phyloP scores from a whole-genome alignment of 2,797 vertebrate genomes.

The Micrastur ruficollis region DNA sequence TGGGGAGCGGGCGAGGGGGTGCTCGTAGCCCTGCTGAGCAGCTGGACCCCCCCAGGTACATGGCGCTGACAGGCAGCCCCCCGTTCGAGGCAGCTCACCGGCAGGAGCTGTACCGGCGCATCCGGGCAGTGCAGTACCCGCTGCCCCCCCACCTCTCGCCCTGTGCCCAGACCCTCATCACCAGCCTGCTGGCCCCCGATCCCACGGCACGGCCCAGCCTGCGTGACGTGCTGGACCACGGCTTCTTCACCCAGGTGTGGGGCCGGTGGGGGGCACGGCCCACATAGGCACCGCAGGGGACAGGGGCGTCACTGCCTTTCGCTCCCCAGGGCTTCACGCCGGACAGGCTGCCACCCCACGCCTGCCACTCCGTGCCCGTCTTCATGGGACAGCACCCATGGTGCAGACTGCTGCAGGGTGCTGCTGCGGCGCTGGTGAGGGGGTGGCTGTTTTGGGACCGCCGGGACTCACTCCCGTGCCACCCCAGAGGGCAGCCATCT shows the following conservation, averaged over 20 bases:
- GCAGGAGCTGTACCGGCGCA: constrained; percentile 52
- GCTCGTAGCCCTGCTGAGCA: fast-evolving
- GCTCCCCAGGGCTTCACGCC: constrained; percentile 63
- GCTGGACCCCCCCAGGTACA: constrained; percentile 21
- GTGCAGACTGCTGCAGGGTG: background rate
- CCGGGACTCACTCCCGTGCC: background rate
- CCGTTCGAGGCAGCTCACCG: constrained; percentile 13
- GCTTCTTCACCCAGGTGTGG: constrained; percentile 67
- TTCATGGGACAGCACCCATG: background rate
- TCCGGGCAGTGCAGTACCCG: background rate
- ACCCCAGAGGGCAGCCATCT: fast-evolving
- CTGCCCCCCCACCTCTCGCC: background rate
- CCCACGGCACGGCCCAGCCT: constrained; percentile 28
- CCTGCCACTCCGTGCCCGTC: constrained; percentile 31
- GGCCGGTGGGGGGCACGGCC: fast-evolving
- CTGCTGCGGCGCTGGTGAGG: background rate
- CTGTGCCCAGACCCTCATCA: background rate
- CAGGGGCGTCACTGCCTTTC: background rate
- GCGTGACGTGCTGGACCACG: constrained; percentile 2
- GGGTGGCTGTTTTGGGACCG: background rate
- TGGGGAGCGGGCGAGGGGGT: background rate
- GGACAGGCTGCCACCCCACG: background rate
- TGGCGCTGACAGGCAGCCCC: constrained; percentile 13
- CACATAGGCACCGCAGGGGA: fast-evolving
- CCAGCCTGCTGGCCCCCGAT: constrained; percentile 29